Percentiles rank a stretch among this genome's conserved stretches.
Conservation (phyloP, 37 sponge, comb jelly and placozoan species). For the Hexactinellida sp. region DNA sequence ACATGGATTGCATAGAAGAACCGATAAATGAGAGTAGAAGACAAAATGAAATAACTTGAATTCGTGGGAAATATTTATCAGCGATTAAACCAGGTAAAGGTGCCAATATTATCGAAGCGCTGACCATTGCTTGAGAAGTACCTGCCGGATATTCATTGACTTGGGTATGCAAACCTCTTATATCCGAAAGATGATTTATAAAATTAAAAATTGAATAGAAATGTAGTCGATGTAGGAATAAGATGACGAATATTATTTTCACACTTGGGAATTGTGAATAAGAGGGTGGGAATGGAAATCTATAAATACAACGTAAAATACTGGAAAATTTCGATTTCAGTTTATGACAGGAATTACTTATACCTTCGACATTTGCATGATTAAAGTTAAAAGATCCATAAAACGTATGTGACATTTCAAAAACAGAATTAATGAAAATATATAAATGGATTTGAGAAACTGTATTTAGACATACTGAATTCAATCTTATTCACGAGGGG, state of each 20-base stretch:
- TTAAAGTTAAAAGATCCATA: too few relatives aligned
- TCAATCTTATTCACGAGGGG: too few relatives aligned
- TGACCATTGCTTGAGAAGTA: background rate
- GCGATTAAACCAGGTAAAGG: background rate
- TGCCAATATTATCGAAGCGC: background rate
- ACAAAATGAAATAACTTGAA: conserved; percentile 4
- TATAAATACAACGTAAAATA: too few relatives aligned
- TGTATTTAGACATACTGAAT: too few relatives aligned
- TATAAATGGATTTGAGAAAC: too few relatives aligned
- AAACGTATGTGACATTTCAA: too few relatives aligned
- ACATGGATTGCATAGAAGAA: background rate
- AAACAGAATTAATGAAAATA: too few relatives aligned
- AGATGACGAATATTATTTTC: background rate
- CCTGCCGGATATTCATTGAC: background rate
- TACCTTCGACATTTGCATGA: too few relatives aligned
- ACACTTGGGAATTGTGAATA: conserved; percentile 5
- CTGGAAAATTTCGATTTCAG: too few relatives aligned
- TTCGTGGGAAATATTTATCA: background rate
- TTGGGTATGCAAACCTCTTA: background rate
- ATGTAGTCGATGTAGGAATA: background rate
- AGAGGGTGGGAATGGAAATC: background rate
- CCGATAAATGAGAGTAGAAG: background rate
- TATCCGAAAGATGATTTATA: background rate
- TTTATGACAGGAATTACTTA: too few relatives aligned
- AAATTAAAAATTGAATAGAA: conserved; percentile 13